A percentile compares a stretch with the other conserved stretches of the same genome.
These are phyloP conservation scores for Ivindomyrus marchei DNA, from an alignment of 2,113 vertebrate genomes.

Conservation along the genomic window DNA sequence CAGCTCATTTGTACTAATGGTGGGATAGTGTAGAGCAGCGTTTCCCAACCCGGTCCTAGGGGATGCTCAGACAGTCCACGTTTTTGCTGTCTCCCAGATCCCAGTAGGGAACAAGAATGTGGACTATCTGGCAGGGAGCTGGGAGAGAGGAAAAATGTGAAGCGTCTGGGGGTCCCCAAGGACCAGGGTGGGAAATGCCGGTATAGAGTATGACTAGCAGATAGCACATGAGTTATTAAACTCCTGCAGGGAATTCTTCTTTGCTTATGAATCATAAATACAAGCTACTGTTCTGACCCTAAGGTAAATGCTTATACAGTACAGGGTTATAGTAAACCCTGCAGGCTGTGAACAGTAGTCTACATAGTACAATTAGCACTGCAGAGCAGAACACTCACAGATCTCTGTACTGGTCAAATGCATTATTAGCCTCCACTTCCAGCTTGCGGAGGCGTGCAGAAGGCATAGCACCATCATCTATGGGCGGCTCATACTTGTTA, in stretches of 20 bases:
- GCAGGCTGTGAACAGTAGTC: background rate
- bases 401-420: conserved; percentile 99
- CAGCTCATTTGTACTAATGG: background rate
- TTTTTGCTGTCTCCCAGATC: background rate
- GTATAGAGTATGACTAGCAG: background rate
- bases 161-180: background rate
- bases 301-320: background rate
- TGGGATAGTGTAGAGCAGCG: background rate
- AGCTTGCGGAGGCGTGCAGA: conserved; percentile 93
- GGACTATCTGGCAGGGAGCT: background rate
- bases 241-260: background rate
- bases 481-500: conserved; percentile 96
- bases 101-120: background rate
- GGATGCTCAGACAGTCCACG: background rate
- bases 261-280: background rate
- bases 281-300: background rate
- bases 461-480: conserved; percentile 98
- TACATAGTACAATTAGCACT: background rate
- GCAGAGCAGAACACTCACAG: conserved; percentile 66
- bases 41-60: background rate
- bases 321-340: background rate
- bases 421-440: conserved; percentile 97
- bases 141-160: background rate
- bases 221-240: background rate
- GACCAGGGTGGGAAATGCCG: background rate